Percentiles rank a stretch among this genome's conserved stretches.
These are phyloP conservation scores for Anniella stebbinsi DNA, from an alignment of 2,797 vertebrate species.

Conservation along the genomic window DNA sequence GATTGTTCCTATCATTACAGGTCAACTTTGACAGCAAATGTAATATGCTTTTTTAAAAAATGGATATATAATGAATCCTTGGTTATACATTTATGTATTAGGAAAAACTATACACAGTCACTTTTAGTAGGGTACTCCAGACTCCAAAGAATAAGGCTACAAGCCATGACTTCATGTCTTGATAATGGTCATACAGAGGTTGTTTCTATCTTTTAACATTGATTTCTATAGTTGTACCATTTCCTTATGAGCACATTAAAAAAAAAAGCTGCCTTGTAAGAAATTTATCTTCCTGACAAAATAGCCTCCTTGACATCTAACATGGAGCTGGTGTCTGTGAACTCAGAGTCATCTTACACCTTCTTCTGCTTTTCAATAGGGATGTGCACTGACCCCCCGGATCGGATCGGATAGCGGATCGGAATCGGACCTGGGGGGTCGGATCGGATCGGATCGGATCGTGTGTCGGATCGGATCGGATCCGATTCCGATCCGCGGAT, in stretches of 20 bases:
- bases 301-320: conserved; percentile 54
- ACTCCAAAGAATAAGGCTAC: conserved; percentile 54
- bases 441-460: no score
- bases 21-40: not conserved
- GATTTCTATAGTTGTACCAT: conserved; percentile 52
- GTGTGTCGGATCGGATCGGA: no score
- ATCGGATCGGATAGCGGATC: no score
- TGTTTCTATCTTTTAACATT: conserved; percentile 59
- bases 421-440: no score
- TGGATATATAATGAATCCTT: conserved; percentile 32
- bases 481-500: no score
- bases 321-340: conserved; percentile 46
- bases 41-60: conserved; percentile 14
- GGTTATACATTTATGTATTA: conserved; percentile 37
- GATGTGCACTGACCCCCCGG: no score
- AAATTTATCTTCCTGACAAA: conserved; percentile 60
- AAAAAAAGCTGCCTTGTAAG: conserved; percentile 58
- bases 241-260: conserved; percentile 60
- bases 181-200: conserved; percentile 59
- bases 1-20: not conserved
- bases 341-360: conserved; percentile 25
- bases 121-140: not conserved
- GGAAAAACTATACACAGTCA: conserved; percentile 37
- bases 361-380: conserved; percentile 43
- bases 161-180: conserved; percentile 61